Percentiles rank a stretch among this genome's conserved stretches.
Conservation (phyloP, 2,797 vertebrate species). For the Alectoris magna region DNA sequence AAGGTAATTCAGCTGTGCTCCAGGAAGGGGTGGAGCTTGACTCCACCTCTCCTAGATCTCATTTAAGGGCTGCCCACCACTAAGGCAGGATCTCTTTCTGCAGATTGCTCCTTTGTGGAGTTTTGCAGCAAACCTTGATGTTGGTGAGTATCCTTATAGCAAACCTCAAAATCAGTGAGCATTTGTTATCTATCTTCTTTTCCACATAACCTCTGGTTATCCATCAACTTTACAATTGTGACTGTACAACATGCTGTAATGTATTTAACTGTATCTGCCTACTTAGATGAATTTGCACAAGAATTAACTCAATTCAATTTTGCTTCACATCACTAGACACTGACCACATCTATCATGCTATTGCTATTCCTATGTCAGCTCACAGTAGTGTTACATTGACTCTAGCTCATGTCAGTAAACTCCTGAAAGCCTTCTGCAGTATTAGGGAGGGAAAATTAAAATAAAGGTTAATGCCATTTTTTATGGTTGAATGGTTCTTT, state of each 20-base stretch:
- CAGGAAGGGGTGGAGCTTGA: too few relatives aligned
- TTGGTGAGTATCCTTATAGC: too few relatives aligned
- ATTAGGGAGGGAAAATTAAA: conserved; percentile 49
- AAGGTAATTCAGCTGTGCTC: too few relatives aligned
- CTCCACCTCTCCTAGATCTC: too few relatives aligned
- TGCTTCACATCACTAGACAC: not conserved
- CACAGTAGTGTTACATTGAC: not conserved
- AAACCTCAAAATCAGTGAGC: too few relatives aligned
- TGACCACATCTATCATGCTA: not conserved
- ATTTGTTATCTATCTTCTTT: too few relatives aligned
- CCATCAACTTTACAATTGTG: too few relatives aligned
- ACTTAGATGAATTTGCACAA: not conserved
- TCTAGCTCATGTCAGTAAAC: not conserved
- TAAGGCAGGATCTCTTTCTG: too few relatives aligned
- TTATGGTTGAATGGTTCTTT: conserved; percentile 58
- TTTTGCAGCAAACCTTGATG: too few relatives aligned
- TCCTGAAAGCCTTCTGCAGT: not conserved
- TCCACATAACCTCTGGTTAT: too few relatives aligned
- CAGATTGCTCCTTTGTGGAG: too few relatives aligned
- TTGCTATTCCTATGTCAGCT: not conserved
- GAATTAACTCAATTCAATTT: not conserved
- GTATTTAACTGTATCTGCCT: not conserved
- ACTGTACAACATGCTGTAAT: not conserved
- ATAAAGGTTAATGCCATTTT: conserved; percentile 73
- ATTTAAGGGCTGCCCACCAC: too few relatives aligned